Evolutionary conservation across 2,113 vertebrate species (phyloP).

Genomic region (Callaeas wilsoni): DNA sequence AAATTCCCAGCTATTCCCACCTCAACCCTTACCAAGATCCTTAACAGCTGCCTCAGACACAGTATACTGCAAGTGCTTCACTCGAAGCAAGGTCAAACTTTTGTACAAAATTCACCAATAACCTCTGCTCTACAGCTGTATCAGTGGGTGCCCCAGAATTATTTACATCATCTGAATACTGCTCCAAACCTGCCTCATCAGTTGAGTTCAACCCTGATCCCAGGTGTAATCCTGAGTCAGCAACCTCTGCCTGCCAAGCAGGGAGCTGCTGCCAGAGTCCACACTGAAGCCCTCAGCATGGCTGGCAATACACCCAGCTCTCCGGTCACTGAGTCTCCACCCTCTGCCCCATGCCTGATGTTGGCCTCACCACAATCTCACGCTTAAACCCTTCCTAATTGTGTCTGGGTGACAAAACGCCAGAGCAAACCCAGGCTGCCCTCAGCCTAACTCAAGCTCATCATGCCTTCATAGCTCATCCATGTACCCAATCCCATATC

Average conservation of each 20-base stretch:
- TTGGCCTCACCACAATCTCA: not conserved
- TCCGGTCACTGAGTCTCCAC: not conserved
- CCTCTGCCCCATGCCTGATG: not conserved
- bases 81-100: not conserved
- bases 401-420: not conserved
- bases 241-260: not conserved
- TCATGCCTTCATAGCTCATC: not conserved
- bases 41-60: not conserved
- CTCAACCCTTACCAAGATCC: not conserved
- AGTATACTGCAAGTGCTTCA: not conserved
- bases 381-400: not conserved
- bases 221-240: not conserved
- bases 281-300: not conserved
- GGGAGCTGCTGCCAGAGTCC: not conserved
- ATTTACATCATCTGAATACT: not conserved
- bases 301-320: not conserved
- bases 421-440: not conserved
- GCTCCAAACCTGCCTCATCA: not conserved
- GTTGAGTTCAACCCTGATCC: not conserved
- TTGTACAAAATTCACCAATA: not conserved
- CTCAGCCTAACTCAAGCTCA: not conserved
- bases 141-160: not conserved
- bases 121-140: not conserved
- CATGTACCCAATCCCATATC: not conserved
- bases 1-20: not conserved